These are phyloP conservation scores for Maniola jurtina DNA, from an alignment of 1,140 invertebrate genomes.

Conservation along the genomic window DNA sequence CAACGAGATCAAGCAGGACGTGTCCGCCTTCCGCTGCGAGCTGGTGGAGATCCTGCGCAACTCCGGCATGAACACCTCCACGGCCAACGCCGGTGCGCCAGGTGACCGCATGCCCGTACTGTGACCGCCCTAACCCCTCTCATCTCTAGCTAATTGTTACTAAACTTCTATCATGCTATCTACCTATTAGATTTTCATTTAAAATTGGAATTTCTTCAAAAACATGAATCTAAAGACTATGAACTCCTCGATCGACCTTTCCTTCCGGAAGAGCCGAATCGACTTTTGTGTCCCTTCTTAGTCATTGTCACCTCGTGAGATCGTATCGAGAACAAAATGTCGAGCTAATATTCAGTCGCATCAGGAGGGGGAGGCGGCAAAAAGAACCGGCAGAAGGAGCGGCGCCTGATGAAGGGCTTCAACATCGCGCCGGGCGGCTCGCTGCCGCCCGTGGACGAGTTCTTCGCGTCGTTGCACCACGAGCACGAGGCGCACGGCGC, in stretches of 20 bases:
- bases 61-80: constrained; percentile 94
- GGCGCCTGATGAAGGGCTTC: constrained; percentile 96
- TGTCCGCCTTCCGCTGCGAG: constrained; percentile 96
- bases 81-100: constrained; percentile 85
- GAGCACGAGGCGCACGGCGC: constrained; percentile 71
- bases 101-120: constrained; percentile 61
- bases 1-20: constrained; percentile 99
- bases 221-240: no score
- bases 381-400: constrained; percentile 95
- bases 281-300: background rate
- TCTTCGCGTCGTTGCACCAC: constrained; percentile 84
- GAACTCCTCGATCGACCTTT: no score
- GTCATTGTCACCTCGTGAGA: background rate
- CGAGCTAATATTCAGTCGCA: constrained; percentile 19
- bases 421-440: constrained; percentile 88
- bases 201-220: no score
- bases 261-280: no score
- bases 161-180: no score
- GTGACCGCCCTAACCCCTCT: no score
- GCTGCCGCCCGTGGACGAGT: constrained; percentile 87
- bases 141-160: no score
- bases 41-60: constrained; percentile 96
- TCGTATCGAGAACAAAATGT: constrained; percentile 7
- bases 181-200: no score
- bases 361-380: constrained; percentile 91